phyloP scores from a whole-genome alignment of 2,888 invertebrate species.

The Phaedon cochleariae region DNA sequence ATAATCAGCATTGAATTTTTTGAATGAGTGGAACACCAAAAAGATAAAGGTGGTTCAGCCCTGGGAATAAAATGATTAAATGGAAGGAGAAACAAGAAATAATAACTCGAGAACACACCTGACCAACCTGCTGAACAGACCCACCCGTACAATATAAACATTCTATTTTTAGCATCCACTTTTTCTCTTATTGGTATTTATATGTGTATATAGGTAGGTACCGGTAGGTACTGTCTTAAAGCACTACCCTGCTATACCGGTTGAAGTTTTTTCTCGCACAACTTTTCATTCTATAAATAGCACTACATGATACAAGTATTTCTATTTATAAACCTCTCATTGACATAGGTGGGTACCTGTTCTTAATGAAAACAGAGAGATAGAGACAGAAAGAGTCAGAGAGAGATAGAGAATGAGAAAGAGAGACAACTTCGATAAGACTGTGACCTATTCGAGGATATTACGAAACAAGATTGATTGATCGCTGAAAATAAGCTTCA shows the following conservation, averaged over 20 bases:
- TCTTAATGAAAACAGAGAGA: background rate
- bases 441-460: too few relatives aligned
- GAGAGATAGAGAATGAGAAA: background rate
- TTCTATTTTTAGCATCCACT: constrained; percentile 28
- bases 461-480: too few relatives aligned
- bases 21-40: too few relatives aligned
- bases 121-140: constrained; percentile 30
- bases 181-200: constrained; percentile 9
- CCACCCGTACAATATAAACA: constrained; percentile 33
- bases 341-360: constrained; percentile 44
- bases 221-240: too few relatives aligned
- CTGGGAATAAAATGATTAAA: too few relatives aligned
- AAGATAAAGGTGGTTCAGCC: too few relatives aligned
- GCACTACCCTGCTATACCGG: constrained; percentile 49
- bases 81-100: background rate
- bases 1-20: too few relatives aligned
- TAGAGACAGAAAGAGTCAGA: background rate
- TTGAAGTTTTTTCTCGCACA: constrained; percentile 48
- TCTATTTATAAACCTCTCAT: constrained; percentile 48
- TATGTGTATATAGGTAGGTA: too few relatives aligned
- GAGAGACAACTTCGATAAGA: too few relatives aligned
- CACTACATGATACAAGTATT: constrained; percentile 49
- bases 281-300: constrained; percentile 52
- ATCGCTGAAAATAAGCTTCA: too few relatives aligned
- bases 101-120: constrained; percentile 13